Base-by-base conservation (phyloP, 2,888 invertebrate genomes). In the Notodonta ziczac region DNA sequence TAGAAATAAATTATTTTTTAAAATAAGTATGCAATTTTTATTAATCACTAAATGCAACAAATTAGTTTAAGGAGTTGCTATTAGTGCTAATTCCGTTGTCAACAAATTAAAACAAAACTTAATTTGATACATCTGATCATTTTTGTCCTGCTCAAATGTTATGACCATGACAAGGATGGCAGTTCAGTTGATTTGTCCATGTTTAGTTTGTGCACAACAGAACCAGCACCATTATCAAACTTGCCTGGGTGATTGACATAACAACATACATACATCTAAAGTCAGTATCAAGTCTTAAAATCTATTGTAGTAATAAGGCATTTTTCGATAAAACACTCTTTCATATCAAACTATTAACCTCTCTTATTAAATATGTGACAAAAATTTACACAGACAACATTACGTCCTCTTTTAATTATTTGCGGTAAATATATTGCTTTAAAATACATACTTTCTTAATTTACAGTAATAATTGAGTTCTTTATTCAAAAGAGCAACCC, bases 11-110 rank as follows among this genome's bases (percentile, higher is more conserved):
- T 73, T 61, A 63, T 64, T 71, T 59, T 77, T 60, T 82, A 90
- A 93, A 92, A 92, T 93, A 93, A 84, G 92, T 93, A 93, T 93
- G 93, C 91, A 93, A 92, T 91, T 93, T 83, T 92, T 90, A 91
- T 91, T 92, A 88, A 83, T 91, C 89, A 89, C 93, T 93, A 93
- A 93, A 93, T 93, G 93, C 93, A 93, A 93, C 93, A 92, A 90
- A 92, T 91, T 89, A 92, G 86, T 88, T 89, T 87, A 87, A 78
- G 24, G 78, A 87, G 90, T 90, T 89, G 90, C 81, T 86, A 86
- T 83, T 24, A 24, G 24, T 24, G 24, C 24, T 24, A 24, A 24
- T 24, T 24, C 24, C 24, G 24, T 24, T 24, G 24, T 24, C 24
- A 24, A 24, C 24, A 24, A 24, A 24, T 24, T 24, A 24, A 24